A percentile compares a stretch with the other conserved stretches of the same genome.
These are phyloP conservation scores for Ispidina lecontei DNA, from an alignment of 2,797 vertebrate genomes.

Conservation along the genomic window DNA sequence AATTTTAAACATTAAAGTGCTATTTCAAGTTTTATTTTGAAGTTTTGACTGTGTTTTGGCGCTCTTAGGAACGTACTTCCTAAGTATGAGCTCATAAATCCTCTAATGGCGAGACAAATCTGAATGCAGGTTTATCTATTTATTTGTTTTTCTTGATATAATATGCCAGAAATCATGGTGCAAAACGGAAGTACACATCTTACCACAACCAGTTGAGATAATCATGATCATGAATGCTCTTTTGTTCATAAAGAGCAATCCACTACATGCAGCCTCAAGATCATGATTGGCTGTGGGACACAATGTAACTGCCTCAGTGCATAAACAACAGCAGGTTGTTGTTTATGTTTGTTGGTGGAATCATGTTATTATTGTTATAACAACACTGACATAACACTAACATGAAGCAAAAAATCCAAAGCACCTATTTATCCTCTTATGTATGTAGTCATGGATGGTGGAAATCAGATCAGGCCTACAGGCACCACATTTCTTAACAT, in stretches of 20 bases:
- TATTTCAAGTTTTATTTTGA: not conserved
- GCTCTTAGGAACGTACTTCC: not conserved
- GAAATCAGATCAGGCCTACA: not conserved
- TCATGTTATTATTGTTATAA: not conserved
- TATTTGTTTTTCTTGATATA: not conserved
- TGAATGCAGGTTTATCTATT: not conserved
- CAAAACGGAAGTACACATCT: not conserved
- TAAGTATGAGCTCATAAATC: not conserved
- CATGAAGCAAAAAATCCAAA: not conserved
- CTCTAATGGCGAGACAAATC: not conserved
- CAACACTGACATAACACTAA: not conserved
- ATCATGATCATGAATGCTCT: not conserved
- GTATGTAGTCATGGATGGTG: not conserved
- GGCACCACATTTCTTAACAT: not conserved
- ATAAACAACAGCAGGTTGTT: not conserved
- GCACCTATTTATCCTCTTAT: not conserved
- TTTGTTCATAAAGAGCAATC: not conserved
- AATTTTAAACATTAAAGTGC: not conserved
- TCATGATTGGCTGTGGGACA: no score
- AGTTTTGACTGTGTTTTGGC: not conserved
- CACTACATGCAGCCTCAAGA: fast-evolving
- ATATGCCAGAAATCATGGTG: not conserved
- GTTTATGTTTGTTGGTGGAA: not conserved
- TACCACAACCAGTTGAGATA: not conserved
- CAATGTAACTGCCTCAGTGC: not conserved